phyloP scores from a whole-genome alignment of 2,888 invertebrate genomes.

The Sinopyrophorus schimmeli region DNA sequence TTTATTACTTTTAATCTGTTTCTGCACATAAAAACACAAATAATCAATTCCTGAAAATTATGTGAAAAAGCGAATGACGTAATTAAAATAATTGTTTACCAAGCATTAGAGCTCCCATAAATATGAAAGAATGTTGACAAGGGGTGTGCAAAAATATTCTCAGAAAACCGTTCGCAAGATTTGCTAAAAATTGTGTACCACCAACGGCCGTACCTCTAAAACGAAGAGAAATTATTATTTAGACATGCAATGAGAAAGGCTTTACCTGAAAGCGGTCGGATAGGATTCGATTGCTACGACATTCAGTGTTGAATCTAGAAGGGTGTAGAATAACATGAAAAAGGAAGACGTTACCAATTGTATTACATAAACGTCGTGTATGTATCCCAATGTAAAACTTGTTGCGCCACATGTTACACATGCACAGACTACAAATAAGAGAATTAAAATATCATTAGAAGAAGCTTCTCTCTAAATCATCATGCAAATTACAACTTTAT shows the following conservation, averaged over 20 bases:
- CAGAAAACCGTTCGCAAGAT: slow-evolving; percentile 21
- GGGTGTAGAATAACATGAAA: slow-evolving; percentile 34
- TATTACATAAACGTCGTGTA: slow-evolving; percentile 19
- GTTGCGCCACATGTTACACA: slow-evolving; percentile 29
- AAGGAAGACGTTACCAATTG: slow-evolving; percentile 17
- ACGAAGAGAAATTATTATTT: too few relatives aligned
- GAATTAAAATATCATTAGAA: slow-evolving; percentile 1
- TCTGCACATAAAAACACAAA: neutral
- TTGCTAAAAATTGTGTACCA: slow-evolving; percentile 30
- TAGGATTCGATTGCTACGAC: slow-evolving; percentile 36
- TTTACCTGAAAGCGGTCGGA: slow-evolving; percentile 39
- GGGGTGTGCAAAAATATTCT: slow-evolving; percentile 30
- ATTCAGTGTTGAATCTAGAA: slow-evolving; percentile 32
- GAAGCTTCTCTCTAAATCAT: neutral
- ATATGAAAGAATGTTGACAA: slow-evolving; percentile 33
- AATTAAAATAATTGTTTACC: slow-evolving; percentile 29
- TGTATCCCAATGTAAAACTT: slow-evolving; percentile 28
- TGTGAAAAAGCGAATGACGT: neutral
- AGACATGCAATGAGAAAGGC: slow-evolving; percentile 1
- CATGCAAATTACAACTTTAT: too few relatives aligned
- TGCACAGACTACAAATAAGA: slow-evolving; percentile 30
- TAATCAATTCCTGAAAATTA: neutral
- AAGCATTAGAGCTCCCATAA: slow-evolving; percentile 32
- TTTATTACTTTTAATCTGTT: neutral
- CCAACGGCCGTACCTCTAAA: slow-evolving; percentile 37